A percentile compares a stretch with the other conserved stretches of the same genome.
Evolutionary conservation across 2,797 vertebrate species (phyloP).

Genomic region (Emydoidea blandingii): DNA sequence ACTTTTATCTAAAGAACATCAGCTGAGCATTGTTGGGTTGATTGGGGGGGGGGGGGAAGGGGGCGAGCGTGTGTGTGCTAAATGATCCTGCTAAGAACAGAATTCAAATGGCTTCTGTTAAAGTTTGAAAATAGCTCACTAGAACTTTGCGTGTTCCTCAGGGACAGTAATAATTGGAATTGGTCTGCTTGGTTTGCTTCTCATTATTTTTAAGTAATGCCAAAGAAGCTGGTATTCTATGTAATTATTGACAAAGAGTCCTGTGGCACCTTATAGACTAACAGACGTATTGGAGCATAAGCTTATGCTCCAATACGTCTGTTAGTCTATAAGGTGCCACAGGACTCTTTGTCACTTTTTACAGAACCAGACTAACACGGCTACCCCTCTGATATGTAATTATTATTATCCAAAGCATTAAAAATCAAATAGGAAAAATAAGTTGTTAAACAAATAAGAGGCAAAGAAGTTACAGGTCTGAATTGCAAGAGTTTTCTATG

Average conservation of each 20-base stretch:
- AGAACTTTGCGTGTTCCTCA: constrained; percentile 37
- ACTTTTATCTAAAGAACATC: neutral
- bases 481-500: neutral
- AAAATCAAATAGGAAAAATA: constrained; percentile 55
- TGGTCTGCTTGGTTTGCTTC: constrained; percentile 44
- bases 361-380: too few species aligned
- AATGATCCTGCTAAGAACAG: neutral
- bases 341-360: too few species aligned
- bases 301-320: too few species aligned
- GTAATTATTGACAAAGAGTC: constrained; percentile 30
- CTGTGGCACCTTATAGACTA: too few species aligned
- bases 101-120: neutral
- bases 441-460: constrained; percentile 26
- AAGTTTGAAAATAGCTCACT: constrained; percentile 17
- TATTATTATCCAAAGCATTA: constrained; percentile 66
- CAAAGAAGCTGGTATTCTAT: constrained; percentile 53
- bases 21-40: neutral
- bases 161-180: constrained; percentile 34
- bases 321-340: too few species aligned
- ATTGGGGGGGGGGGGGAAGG: neutral
- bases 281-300: too few species aligned
- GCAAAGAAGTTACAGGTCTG: constrained; percentile 60
- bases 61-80: neutral
- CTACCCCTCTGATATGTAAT: constrained; percentile 13
- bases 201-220: constrained; percentile 33